Evolutionary conservation across 2,113 vertebrate species (phyloP), one percentile per base, ranked within the genome.

Genomic region (Ictalurus punctatus): DNA sequence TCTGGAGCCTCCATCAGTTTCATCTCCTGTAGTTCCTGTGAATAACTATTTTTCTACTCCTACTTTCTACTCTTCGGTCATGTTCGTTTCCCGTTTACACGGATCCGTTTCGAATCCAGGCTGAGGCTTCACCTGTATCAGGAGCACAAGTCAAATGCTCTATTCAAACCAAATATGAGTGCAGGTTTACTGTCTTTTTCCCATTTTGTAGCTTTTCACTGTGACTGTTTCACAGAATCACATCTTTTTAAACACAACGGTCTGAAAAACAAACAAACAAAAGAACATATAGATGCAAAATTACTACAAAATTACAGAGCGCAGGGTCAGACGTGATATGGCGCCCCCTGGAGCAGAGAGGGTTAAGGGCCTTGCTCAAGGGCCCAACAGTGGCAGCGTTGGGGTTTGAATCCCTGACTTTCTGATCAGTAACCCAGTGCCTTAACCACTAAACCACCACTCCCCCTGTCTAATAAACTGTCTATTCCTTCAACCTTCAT

Each of bases 1-100:
- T n/a, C 89, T 14, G 9, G 17, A 63, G n/a, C 27, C 82, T 84
- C 34, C 83, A 67, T 27, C 90, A 87, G 90, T 91, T 93, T 94
- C 94, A 93, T 90, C 91, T 89, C 65, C 13, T 78, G 40, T 2
- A 3, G 44, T 79, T 54, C 27, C 78, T 30, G 52, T 56, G 54
- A 34, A 81, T 2, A 52, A 27, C 76, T 6, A 6, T 2, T 52
- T 48, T 52, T 25, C 14, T 37, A 6, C 69, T 37, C 1, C 6
- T 37, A 4, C 25, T 16, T 16, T 73, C 30, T 74, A 5, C 3
- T 78, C 10, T 1, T 25, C 48, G 7, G 23, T 27, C 25, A 27
- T n/a, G 2, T 58, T 30, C 16, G 34, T 13, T 10, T 59, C 17
- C 54, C 16, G 30, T 59, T 59, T 34, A 23, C 16, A 21, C 1